Evolutionary conservation across 2,888 invertebrate species (phyloP).

Genomic region (Thera obeliscata): DNA sequence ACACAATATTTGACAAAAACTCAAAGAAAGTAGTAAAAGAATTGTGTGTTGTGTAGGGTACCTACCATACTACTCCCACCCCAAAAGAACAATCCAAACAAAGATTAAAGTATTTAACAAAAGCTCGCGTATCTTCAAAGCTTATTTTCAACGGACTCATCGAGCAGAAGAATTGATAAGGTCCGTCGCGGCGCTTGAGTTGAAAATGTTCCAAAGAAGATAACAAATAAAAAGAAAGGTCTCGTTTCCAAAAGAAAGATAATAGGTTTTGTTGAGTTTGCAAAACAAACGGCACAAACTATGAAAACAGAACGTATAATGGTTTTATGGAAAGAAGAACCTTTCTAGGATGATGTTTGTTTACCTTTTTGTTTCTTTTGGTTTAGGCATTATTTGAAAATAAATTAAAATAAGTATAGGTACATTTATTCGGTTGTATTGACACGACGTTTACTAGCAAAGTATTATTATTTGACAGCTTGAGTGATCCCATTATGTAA

Average conservation of each 20-base stretch:
- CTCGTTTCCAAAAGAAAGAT: constrained; percentile 8
- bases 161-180: constrained; percentile 43
- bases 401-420: background rate
- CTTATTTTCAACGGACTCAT: constrained; percentile 36
- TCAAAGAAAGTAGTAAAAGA: too few species aligned
- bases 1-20: too few species aligned
- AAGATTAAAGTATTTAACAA: constrained; percentile 24
- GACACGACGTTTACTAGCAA: too few species aligned
- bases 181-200: constrained; percentile 28
- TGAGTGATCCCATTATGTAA: too few species aligned
- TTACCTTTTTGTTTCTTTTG: background rate
- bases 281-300: constrained; percentile 8
- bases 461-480: too few species aligned
- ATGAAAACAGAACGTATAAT: constrained; percentile 1
- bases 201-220: constrained; percentile 37
- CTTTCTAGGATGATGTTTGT: background rate
- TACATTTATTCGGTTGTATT: too few species aligned
- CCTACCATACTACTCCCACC: background rate
- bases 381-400: background rate
- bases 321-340: background rate
- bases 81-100: constrained; percentile 33
- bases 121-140: constrained; percentile 36
- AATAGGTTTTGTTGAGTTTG: constrained; percentile 17
- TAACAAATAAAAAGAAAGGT: constrained; percentile 35
- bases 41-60: too few species aligned